These are phyloP conservation scores for Bilobella aurantiaca DNA, from an alignment of 1,140 invertebrate genomes.

Conservation along the genomic window DNA sequence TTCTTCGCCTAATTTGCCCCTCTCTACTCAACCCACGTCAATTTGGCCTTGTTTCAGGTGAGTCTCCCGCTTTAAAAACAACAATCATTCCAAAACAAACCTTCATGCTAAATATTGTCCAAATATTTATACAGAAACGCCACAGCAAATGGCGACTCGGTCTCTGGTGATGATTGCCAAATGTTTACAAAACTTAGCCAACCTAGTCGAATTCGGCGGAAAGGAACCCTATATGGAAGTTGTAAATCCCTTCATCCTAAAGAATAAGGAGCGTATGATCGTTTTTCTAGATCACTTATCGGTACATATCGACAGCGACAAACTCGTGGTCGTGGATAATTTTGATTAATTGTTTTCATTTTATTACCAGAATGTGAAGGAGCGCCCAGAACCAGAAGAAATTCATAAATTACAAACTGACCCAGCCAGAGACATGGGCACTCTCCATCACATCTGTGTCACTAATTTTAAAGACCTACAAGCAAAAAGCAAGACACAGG, in stretches of 20 bases:
- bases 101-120: no score
- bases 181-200: slow-evolving; percentile 91
- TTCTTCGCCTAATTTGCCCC: slow-evolving; percentile 88
- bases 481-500: slow-evolving; percentile 62
- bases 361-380: slow-evolving; percentile 48
- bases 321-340: no score
- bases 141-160: slow-evolving; percentile 74
- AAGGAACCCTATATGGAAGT: slow-evolving; percentile 98
- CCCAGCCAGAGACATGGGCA: slow-evolving; percentile 72
- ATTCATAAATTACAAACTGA: slow-evolving; percentile 50
- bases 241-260: slow-evolving; percentile 92
- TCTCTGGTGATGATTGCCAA: slow-evolving; percentile 90
- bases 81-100: not conserved
- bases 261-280: slow-evolving; percentile 96
- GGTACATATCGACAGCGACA: no score
- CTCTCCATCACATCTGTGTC: slow-evolving; percentile 89
- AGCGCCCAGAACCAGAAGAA: slow-evolving; percentile 52
- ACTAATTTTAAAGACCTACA: slow-evolving; percentile 65
- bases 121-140: slow-evolving; percentile 70
- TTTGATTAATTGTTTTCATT: no score
- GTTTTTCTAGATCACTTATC: slow-evolving; percentile 90
- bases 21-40: slow-evolving; percentile 88
- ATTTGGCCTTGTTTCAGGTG: slow-evolving; percentile 74
- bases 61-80: slow-evolving; percentile 26
- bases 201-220: slow-evolving; percentile 86